phyloP scores from a whole-genome alignment of 2,888 invertebrate genomes.

The Lysandra bellargus region DNA sequence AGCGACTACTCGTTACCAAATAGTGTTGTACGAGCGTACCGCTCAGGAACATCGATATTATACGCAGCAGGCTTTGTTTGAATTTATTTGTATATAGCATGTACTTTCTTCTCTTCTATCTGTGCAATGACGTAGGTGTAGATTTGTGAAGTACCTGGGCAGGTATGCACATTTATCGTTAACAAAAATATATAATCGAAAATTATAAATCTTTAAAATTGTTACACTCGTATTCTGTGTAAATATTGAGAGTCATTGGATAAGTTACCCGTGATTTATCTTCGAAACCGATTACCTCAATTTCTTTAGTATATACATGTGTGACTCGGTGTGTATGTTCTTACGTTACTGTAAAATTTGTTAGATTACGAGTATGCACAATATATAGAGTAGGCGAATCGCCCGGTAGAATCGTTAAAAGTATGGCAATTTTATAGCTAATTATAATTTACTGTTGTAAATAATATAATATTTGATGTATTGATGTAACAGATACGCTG shows the following conservation, averaged over 20 bases:
- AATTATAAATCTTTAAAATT: conserved; percentile 34
- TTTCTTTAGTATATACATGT: conserved; percentile 73
- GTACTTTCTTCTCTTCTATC: conserved; percentile 47
- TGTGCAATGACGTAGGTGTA: conserved; percentile 62
- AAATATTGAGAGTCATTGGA: conserved; percentile 76
- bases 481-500: conserved; percentile 36
- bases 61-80: conserved; percentile 46
- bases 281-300: conserved; percentile 80
- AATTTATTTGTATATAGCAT: conserved; percentile 54
- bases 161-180: conserved; percentile 39
- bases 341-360: conserved; percentile 63
- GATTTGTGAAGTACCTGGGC: conserved; percentile 55
- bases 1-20: conserved; percentile 62
- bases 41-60: conserved; percentile 45
- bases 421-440: conserved; percentile 58
- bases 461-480: conserved; percentile 50
- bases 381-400: conserved; percentile 49
- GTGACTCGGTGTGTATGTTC: conserved; percentile 63
- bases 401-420: conserved; percentile 49
- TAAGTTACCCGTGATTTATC: conserved; percentile 73
- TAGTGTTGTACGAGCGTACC: conserved; percentile 57
- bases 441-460: conserved; percentile 62
- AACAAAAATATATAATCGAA: conserved; percentile 29
- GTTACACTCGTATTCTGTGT: conserved; percentile 54
- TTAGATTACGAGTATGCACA: conserved; percentile 64